Percentiles rank a stretch among this genome's conserved stretches.
These are phyloP conservation scores for Oxygymnocypris stewartii DNA, from an alignment of 2,113 vertebrate species.

Conservation along the genomic window DNA sequence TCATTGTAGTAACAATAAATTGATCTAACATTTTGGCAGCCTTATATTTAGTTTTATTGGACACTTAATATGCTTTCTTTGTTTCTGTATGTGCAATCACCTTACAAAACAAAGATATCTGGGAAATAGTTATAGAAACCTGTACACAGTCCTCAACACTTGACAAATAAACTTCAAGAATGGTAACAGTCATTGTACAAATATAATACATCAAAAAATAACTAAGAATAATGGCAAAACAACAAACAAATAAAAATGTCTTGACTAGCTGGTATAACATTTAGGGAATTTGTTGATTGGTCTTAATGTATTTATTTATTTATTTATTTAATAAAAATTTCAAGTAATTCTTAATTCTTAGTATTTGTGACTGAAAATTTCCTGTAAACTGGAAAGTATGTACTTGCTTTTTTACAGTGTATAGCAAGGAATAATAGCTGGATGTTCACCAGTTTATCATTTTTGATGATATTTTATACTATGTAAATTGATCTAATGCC, in stretches of 20 bases:
- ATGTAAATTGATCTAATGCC: not conserved
- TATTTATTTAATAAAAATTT: not conserved
- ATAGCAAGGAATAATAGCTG: not conserved
- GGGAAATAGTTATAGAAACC: not conserved
- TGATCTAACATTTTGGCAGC: too few species aligned
- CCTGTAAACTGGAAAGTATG: not conserved
- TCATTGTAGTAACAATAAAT: too few species aligned
- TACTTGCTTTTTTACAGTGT: not conserved
- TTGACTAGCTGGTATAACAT: not conserved
- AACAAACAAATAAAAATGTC: not conserved
- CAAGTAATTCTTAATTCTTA: not conserved
- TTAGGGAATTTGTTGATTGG: not conserved
- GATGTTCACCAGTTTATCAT: not conserved
- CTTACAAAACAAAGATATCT: not conserved
- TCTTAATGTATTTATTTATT: not conserved
- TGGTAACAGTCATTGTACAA: not conserved
- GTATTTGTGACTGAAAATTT: not conserved
- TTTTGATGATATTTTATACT: not conserved
- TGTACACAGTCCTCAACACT: not conserved
- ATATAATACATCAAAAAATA: not conserved
- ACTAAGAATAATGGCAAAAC: conserved; percentile 1
- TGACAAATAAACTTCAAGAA: too few species aligned
- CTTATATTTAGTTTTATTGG: too few species aligned
- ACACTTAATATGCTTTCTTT: too few species aligned
- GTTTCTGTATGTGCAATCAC: too few species aligned